Percentiles rank a stretch among this genome's conserved stretches.
These are phyloP conservation scores for Falco punctatus DNA, from an alignment of 2,113 vertebrate genomes.

Conservation along the genomic window DNA sequence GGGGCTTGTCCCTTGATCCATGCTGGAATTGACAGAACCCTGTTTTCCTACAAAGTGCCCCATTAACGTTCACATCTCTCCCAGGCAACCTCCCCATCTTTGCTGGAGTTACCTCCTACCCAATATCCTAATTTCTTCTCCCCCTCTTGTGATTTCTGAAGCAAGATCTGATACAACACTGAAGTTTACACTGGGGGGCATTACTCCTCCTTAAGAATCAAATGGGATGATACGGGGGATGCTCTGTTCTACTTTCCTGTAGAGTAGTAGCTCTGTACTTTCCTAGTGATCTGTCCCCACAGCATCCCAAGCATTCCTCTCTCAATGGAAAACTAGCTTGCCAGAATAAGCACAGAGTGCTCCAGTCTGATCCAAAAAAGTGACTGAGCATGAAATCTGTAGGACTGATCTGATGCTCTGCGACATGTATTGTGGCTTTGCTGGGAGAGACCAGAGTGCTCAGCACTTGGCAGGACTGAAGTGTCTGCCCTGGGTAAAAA, in stretches of 20 bases:
- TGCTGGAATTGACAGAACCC: fast-evolving
- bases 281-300: neutral
- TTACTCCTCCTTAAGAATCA: neutral
- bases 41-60: too few relatives aligned
- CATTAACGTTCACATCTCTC: fast-evolving
- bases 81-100: neutral
- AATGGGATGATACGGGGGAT: neutral
- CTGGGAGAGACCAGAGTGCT: neutral
- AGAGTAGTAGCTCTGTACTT: neutral
- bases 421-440: fast-evolving
- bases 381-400: neutral
- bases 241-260: conserved; percentile 3
- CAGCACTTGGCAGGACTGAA: neutral
- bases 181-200: neutral
- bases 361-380: neutral
- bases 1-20: fast-evolving
- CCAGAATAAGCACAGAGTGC: neutral
- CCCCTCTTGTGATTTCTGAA: neutral
- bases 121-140: neutral
- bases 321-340: neutral
- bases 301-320: neutral
- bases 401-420: neutral
- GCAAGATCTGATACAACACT: neutral
- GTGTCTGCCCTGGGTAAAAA: neutral
- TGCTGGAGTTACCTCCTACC: neutral